phyloP scores from a whole-genome alignment of 2,113 vertebrate species.

The Mastomys coucha region DNA sequence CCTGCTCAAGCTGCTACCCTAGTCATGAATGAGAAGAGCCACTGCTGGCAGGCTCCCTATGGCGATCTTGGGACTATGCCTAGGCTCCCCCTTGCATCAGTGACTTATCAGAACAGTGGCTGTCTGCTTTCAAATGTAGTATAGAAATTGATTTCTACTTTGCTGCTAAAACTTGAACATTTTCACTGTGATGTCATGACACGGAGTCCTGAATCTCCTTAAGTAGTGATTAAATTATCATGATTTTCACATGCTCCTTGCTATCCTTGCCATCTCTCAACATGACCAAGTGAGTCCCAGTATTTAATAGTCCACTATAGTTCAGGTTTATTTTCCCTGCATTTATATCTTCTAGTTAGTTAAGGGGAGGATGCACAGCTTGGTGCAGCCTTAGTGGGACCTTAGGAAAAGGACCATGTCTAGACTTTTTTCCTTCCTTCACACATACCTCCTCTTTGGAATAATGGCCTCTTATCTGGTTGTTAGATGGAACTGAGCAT shows the following conservation, averaged over 20 bases:
- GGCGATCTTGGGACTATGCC: not conserved
- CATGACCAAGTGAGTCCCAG: too few relatives aligned
- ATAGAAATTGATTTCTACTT: not conserved
- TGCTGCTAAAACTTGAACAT: not conserved
- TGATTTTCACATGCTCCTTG: not conserved
- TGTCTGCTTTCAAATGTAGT: not conserved
- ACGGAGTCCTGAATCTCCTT: not conserved
- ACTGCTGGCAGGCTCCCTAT: accelerated
- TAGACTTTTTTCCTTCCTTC: not conserved
- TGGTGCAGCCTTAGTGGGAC: not conserved
- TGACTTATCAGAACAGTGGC: not conserved
- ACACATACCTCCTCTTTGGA: accelerated
- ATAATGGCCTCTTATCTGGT: not conserved
- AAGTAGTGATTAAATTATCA: not conserved
- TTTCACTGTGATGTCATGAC: not conserved
- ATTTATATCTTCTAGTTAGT: not conserved
- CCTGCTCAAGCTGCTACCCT: not conserved
- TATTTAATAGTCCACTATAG: not conserved
- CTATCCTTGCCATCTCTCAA: not conserved
- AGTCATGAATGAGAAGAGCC: not conserved
- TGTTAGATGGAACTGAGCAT: not conserved
- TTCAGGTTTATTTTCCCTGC: not conserved
- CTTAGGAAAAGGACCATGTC: accelerated
- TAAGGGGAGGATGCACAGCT: not conserved
- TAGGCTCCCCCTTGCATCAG: accelerated